Conservation (phyloP, 2,113 vertebrate genomes). For the Gadus macrocephalus region DNA sequence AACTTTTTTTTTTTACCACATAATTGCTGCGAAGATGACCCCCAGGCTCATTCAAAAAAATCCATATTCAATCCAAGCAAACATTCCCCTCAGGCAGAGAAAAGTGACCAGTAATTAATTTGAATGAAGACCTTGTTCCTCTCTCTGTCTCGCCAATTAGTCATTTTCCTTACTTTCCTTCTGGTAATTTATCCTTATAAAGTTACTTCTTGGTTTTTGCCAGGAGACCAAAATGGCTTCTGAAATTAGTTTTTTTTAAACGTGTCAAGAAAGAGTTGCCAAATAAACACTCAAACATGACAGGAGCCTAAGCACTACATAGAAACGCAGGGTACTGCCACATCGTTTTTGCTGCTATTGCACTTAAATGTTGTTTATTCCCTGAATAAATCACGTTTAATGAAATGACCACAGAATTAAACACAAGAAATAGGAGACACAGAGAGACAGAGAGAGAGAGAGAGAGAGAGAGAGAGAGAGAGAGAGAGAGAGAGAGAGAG, state of each 20-base stretch:
- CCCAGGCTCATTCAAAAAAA: slow-evolving; percentile 22
- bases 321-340: no score
- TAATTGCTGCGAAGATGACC: slow-evolving; percentile 50
- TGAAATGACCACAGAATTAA: no score
- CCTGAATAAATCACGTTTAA: no score
- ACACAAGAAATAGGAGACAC: no score
- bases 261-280: no score
- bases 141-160: neutral
- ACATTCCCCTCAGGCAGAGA: slow-evolving; percentile 5
- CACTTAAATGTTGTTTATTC: no score
- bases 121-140: neutral
- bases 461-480: neutral
- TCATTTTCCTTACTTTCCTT: neutral
- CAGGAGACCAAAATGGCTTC: no score
- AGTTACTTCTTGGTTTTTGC: no score
- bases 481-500: neutral
- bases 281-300: no score
- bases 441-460: neutral
- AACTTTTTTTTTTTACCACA: slow-evolving; percentile 39
- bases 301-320: no score
- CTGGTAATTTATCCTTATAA: neutral
- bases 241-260: no score
- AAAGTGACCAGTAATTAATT: slow-evolving; percentile 2
- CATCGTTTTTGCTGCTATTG: no score
- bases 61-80: slow-evolving; percentile 40